Percentiles rank a stretch among this genome's conserved stretches.
These are phyloP conservation scores for Zeus faber DNA, from an alignment of 2,113 vertebrate species.

Conservation along the genomic window DNA sequence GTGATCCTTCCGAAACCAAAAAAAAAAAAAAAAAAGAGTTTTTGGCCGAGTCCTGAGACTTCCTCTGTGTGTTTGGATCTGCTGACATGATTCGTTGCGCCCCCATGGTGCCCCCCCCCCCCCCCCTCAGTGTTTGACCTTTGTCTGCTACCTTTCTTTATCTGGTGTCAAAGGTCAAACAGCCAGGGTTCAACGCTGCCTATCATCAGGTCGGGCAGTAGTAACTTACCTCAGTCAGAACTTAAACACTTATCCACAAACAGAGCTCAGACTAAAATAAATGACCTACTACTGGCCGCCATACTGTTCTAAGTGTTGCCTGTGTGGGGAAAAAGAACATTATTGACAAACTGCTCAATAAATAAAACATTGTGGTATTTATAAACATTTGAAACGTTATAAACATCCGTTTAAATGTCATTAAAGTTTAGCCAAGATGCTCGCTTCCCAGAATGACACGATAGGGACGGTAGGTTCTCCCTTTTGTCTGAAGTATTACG, in stretches of 20 bases:
- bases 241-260: constrained; percentile 25
- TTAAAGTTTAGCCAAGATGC: constrained; percentile 10
- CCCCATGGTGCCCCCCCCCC: too few species aligned
- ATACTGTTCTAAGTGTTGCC: constrained; percentile 11
- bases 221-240: constrained; percentile 21
- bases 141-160: constrained; percentile 27
- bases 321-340: constrained; percentile 5
- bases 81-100: constrained; percentile 45
- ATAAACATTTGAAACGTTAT: constrained; percentile 6
- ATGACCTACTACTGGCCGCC: constrained; percentile 6
- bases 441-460: background rate
- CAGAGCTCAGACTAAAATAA: constrained; percentile 40
- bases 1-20: background rate
- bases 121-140: constrained; percentile 38
- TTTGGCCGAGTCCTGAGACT: constrained; percentile 6
- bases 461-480: background rate
- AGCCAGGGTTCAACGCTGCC: constrained; percentile 39
- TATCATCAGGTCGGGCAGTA: constrained; percentile 35
- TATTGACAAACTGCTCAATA: constrained; percentile 30
- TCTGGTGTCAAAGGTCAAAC: constrained; percentile 57
- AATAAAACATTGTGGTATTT: too few species aligned
- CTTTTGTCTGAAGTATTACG: too few species aligned
- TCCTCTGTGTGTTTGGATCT: constrained; percentile 32
- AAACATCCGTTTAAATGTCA: background rate
- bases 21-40: background rate